Percentiles rank a stretch among this genome's conserved stretches.
Conservation (phyloP, 2,888 invertebrate genomes). For the Biston betularia region DNA sequence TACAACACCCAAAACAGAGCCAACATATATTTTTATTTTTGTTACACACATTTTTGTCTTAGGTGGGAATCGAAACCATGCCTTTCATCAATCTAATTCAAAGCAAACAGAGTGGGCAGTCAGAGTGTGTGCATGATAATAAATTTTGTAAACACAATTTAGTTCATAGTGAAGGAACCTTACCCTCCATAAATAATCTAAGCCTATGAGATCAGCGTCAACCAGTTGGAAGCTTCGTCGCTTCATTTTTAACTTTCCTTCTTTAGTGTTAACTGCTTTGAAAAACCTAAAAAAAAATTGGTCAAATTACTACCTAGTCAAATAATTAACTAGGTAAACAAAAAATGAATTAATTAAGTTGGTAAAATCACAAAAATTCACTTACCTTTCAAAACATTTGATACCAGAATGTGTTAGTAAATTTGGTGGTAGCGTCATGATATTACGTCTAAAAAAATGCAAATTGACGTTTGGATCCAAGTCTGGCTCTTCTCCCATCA, state of each 20-base stretch:
- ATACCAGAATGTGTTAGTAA: conserved; percentile 97
- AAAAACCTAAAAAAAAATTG: conserved; percentile 89
- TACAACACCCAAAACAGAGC: too few species aligned
- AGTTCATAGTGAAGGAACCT: conserved; percentile 55
- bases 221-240: conserved; percentile 95
- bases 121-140: too few species aligned
- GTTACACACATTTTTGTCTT: too few species aligned
- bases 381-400: conserved; percentile 91
- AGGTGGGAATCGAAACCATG: too few species aligned
- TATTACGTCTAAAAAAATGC: conserved; percentile 98
- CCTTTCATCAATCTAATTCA: too few species aligned
- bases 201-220: conserved; percentile 97
- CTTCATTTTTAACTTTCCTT: conserved; percentile 95
- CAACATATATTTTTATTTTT: too few species aligned
- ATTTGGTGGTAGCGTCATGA: conserved; percentile 96
- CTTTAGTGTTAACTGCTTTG: conserved; percentile 97
- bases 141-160: neutral
- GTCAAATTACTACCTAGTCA: neutral
- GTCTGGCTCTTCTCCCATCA: conserved; percentile 98
- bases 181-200: conserved; percentile 98
- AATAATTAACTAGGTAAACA: too few species aligned
- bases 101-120: too few species aligned
- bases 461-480: conserved; percentile 97
- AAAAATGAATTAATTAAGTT: neutral
- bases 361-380: neutral